Conservation (phyloP, 1,140 invertebrate genomes). For the Microplitis demolitor region DNA sequence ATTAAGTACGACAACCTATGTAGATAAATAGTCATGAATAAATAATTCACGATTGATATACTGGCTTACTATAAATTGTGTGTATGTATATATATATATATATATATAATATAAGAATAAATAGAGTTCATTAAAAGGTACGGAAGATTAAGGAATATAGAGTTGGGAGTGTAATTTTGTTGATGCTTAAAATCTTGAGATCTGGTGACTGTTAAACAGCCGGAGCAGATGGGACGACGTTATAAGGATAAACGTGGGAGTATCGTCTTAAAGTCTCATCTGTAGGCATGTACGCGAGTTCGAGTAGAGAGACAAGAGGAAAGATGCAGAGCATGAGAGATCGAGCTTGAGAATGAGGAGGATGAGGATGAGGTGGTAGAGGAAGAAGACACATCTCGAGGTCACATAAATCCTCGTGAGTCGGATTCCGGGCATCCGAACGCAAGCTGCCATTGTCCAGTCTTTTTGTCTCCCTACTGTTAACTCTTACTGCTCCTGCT, state of each 20-base stretch:
- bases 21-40: too few relatives aligned
- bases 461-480: slow-evolving; percentile 36
- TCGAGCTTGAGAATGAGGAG: not conserved
- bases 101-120: not conserved
- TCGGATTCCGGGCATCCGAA: slow-evolving; percentile 54
- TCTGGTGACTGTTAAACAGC: slow-evolving; percentile 14
- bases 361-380: not conserved
- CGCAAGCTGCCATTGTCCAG: slow-evolving; percentile 52
- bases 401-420: slow-evolving; percentile 55
- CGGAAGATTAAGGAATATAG: not conserved
- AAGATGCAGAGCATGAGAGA: too few relatives aligned
- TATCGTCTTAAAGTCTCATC: not conserved
- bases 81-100: too few relatives aligned
- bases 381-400: slow-evolving; percentile 38
- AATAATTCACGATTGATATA: too few relatives aligned
- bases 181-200: slow-evolving; percentile 12
- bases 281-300: too few relatives aligned
- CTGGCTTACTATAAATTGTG: too few relatives aligned
- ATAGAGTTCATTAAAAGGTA: slow-evolving; percentile 12
- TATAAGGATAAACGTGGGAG: slow-evolving; percentile 5
- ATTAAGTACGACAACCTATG: too few relatives aligned
- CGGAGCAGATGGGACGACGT: slow-evolving; percentile 8
- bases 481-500: not conserved
- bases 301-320: too few relatives aligned
- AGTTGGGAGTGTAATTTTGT: not conserved